Base-by-base conservation (phyloP, 2,888 invertebrate species). In the Drosophila gaucha region DNA sequence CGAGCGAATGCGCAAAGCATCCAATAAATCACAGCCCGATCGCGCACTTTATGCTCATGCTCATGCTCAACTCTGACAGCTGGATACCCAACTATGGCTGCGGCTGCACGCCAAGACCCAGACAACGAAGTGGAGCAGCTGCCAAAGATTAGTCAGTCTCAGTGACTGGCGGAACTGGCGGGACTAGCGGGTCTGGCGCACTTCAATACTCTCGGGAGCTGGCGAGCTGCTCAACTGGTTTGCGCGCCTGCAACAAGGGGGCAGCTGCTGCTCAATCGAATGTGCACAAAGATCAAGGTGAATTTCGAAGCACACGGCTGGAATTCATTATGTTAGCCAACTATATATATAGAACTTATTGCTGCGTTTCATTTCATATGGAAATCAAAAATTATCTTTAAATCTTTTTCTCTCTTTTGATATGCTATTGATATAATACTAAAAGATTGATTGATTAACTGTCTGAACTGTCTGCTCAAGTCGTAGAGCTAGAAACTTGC, bases 111-210 rank as follows among this genome's bases (percentile, higher is more conserved):
- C 58, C 63, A 67, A 56, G 33, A 46, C 43, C 49, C 38, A 60
- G 47, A 57, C 62, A 44, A 41, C 58, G 67, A 67, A 74, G 76
- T 78, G 65, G 74, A 76, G 83, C 79, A 84, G 84, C 84, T 87
- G 87, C 76, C 87, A 73, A 68, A 85, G 83, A 84, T 85, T 85
- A 87, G 79, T 87, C 87, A 85, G 82, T 50, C 52, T 67, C 63
- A 68, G 58, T 58, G 62, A 69, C 60, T 67, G 84, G 52, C 52
- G 52, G 56, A 62, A 55, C 55, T 43, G 78, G 10, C 24, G 41
- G 41, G 41, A 41, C 41, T 41, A n/a, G n/a, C n/a, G n/a, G n/a
- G n/a, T n/a, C n/a, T 41, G 41, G 62, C 70, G 74, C 82, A 76
- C 74, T 74, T 73, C 56, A 80, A 71, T 67, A 65, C 72, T 49